Evolutionary conservation across 1,140 invertebrate species (phyloP).

Genomic region (Schlechtendalia chinensis): DNA sequence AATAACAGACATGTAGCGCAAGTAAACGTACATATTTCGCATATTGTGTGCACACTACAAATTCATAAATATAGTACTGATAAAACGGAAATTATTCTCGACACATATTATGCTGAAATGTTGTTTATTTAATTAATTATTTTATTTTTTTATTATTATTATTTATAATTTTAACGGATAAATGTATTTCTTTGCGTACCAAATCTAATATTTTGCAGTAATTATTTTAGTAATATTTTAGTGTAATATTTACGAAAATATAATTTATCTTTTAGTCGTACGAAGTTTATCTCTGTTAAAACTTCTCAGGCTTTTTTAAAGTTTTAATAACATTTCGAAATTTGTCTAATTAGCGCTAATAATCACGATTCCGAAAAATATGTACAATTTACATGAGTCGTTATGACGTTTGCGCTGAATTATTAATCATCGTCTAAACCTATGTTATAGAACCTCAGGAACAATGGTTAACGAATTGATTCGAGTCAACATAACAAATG

Average conservation of each 20-base stretch:
- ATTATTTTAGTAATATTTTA: no score
- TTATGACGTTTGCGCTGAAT: not conserved
- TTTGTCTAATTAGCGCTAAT: slow-evolving; percentile 13
- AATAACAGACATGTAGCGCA: no score
- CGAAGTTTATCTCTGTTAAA: not conserved
- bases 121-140: no score
- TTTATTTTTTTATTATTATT: no score
- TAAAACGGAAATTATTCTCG: no score
- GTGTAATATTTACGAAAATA: not conserved
- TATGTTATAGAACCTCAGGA: no score
- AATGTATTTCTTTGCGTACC: not conserved
- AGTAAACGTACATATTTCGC: no score
- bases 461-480: not conserved
- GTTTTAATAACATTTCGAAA: not conserved
- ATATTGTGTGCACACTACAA: no score
- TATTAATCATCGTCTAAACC: not conserved
- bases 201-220: not conserved
- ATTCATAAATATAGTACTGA: no score
- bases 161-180: no score
- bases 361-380: not conserved
- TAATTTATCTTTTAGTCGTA: not conserved
- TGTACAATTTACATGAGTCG: not conserved
- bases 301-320: not conserved
- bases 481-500: no score
- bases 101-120: no score